phyloP scores from a whole-genome alignment of 2,888 invertebrate species.

The Caenorhabditis drosophilae region DNA sequence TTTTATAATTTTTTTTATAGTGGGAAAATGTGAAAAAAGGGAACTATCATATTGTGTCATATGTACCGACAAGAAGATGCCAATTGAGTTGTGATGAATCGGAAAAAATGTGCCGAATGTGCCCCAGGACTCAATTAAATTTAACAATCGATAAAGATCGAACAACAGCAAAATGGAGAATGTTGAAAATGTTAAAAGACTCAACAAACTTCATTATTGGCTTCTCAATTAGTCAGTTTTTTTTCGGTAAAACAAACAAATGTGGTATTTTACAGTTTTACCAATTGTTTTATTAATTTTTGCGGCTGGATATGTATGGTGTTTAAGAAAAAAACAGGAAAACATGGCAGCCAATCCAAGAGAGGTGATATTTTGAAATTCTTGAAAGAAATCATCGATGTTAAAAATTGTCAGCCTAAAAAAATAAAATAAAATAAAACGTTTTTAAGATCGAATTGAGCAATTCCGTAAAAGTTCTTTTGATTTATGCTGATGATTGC shows the following conservation, averaged over 20 bases:
- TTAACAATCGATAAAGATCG: too few relatives aligned
- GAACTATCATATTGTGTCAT: too few relatives aligned
- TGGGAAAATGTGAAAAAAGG: background rate
- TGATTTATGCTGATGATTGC: slow-evolving; percentile 63
- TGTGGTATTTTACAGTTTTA: background rate
- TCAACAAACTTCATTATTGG: too few relatives aligned
- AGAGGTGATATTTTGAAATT: background rate
- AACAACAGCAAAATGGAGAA: too few relatives aligned
- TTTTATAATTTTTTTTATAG: background rate
- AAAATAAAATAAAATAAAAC: background rate
- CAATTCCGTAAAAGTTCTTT: slow-evolving; percentile 10
- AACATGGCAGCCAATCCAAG: background rate
- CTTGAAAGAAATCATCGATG: background rate
- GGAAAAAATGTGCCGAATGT: too few relatives aligned
- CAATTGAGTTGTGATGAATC: too few relatives aligned
- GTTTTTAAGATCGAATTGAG: background rate
- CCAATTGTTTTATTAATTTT: background rate
- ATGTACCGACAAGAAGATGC: too few relatives aligned
- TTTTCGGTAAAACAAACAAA: too few relatives aligned
- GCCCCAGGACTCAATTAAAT: too few relatives aligned
- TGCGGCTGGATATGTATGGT: background rate
- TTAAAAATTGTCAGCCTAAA: background rate
- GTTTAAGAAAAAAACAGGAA: background rate
- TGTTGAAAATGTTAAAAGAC: too few relatives aligned
- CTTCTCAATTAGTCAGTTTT: too few relatives aligned